A percentile compares a stretch with the other conserved stretches of the same genome.
Evolutionary conservation across 2,797 vertebrate species (phyloP).

Genomic region (Nasua narica): DNA sequence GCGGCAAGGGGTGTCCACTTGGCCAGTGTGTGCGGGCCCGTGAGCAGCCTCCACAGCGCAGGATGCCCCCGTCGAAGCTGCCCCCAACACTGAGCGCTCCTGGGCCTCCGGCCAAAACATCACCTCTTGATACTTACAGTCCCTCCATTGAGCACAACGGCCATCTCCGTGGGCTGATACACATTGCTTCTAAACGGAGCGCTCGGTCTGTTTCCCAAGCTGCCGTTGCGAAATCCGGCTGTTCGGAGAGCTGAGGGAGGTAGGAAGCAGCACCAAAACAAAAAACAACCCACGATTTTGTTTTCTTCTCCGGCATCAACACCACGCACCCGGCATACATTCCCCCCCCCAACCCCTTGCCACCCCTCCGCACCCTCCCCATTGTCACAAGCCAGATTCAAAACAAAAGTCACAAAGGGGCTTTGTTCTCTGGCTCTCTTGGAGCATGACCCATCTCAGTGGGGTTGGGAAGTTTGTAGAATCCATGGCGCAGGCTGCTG

Average conservation of each 20-base stretch:
- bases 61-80: constrained; percentile 33
- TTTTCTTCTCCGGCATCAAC: constrained; percentile 36
- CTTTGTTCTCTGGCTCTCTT: constrained; percentile 63
- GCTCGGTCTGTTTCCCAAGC: constrained; percentile 89
- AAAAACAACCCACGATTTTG: constrained; percentile 13
- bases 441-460: constrained; percentile 2
- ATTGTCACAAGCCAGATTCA: constrained; percentile 68
- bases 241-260: constrained; percentile 88
- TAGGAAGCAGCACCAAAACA: constrained; percentile 54
- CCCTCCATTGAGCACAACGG: constrained; percentile 97
- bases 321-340: neutral
- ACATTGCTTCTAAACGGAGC: constrained; percentile 98
- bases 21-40: neutral
- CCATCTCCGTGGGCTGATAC: constrained; percentile 99
- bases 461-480: neutral
- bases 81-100: neutral
- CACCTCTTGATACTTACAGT: constrained; percentile 92
- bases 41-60: constrained; percentile 52
- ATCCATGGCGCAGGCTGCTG: neutral
- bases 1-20: constrained; percentile 14
- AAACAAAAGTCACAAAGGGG: constrained; percentile 74
- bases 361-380: neutral
- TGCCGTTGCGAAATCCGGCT: constrained; percentile 92
- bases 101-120: constrained; percentile 59
- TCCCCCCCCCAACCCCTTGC: neutral